Percentiles rank a stretch among this genome's conserved stretches.
phyloP scores from a whole-genome alignment of 2,888 invertebrate species.

The Hermaeophaga mercurialis region DNA sequence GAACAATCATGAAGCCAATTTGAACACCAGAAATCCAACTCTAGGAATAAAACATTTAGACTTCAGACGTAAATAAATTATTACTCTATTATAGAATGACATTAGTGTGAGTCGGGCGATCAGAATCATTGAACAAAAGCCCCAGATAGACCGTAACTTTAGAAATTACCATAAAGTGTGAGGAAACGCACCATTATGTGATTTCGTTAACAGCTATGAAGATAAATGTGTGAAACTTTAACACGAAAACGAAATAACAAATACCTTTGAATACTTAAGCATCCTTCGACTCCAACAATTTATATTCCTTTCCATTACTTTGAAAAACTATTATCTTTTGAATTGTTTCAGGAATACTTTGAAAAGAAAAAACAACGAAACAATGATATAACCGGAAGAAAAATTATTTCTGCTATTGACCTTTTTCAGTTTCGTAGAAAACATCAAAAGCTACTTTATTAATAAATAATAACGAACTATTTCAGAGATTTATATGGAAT shows the following conservation, averaged over 20 bases:
- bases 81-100: no score
- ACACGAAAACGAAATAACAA: constrained; percentile 10
- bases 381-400: background rate
- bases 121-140: no score
- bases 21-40: no score
- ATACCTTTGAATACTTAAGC: constrained; percentile 8
- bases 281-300: background rate
- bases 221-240: constrained; percentile 8
- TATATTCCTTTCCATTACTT: constrained; percentile 5
- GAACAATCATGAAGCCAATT: background rate
- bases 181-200: constrained; percentile 1
- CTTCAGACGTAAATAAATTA: background rate
- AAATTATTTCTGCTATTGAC: no score
- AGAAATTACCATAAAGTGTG: background rate
- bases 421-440: no score
- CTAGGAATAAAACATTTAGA: no score
- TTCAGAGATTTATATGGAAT: no score
- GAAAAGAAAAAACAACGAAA: background rate
- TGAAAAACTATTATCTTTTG: constrained; percentile 7
- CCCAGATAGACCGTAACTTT: no score
- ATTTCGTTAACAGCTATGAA: constrained; percentile 7
- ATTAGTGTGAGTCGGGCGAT: no score
- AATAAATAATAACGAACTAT: no score
- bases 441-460: no score
- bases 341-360: constrained; percentile 1